Evolutionary conservation across 2,888 invertebrate genomes (phyloP).

Genomic region (Schizaphis graminum): DNA sequence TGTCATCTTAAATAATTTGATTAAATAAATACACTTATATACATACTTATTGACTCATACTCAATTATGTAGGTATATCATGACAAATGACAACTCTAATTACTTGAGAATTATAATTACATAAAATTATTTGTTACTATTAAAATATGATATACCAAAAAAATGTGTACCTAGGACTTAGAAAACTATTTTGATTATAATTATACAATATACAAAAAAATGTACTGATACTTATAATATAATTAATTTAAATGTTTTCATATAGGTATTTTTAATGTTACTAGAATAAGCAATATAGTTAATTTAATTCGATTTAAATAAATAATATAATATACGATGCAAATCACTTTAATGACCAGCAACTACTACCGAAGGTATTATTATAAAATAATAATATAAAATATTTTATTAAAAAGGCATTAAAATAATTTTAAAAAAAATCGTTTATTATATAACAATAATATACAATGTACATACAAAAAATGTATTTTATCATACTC

Average conservation of each 20-base stretch:
- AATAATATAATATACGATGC: background rate
- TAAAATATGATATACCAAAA: background rate
- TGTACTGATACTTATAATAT: background rate
- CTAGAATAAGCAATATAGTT: background rate
- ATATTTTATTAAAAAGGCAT: background rate
- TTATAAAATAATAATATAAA: background rate
- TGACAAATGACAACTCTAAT: background rate
- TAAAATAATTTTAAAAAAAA: background rate
- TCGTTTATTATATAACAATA: background rate
- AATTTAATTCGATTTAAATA: background rate
- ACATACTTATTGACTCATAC: background rate
- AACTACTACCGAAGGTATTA: background rate
- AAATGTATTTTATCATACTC: background rate
- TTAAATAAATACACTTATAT: background rate
- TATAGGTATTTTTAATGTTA: background rate
- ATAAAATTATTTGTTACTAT: background rate
- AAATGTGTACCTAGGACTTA: background rate
- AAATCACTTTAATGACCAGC: background rate
- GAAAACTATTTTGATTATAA: too few species aligned
- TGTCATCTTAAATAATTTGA: background rate
- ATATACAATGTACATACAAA: background rate
- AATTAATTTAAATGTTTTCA: background rate
- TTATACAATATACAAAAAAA: too few species aligned
- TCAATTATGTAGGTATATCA: background rate
- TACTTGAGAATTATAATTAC: too few species aligned